phyloP scores from a whole-genome alignment of 2,113 vertebrate genomes.

The Cisticola juncidis region DNA sequence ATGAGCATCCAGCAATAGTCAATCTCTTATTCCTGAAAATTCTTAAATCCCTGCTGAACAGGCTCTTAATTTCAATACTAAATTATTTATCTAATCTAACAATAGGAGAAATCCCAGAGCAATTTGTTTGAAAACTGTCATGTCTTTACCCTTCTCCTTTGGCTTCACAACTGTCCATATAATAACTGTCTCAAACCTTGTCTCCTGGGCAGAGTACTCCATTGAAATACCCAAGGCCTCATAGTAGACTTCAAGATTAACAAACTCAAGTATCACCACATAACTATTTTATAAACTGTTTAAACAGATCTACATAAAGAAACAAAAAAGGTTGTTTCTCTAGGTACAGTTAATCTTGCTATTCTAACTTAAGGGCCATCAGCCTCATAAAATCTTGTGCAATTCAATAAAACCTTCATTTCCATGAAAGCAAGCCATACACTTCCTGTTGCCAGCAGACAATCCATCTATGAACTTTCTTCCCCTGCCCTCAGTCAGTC shows the following conservation, averaged over 20 bases:
- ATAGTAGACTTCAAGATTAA: neutral
- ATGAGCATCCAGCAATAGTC: neutral
- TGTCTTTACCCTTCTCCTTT: neutral
- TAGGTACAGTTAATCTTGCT: neutral
- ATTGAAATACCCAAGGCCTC: neutral
- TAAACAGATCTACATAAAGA: neutral
- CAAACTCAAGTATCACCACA: neutral
- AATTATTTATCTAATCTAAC: slow-evolving; percentile 44
- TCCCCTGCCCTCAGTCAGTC: neutral
- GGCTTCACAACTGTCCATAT: neutral
- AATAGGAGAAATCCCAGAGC: slow-evolving; percentile 9
- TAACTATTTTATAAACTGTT: neutral
- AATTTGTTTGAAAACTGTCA: slow-evolving; percentile 16
- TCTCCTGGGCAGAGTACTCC: neutral
- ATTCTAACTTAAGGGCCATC: neutral
- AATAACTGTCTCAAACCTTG: neutral
- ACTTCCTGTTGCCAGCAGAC: neutral
- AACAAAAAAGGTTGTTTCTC: neutral
- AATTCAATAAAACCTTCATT: neutral
- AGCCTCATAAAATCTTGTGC: neutral
- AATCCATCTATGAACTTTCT: neutral
- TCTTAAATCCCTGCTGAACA: neutral
- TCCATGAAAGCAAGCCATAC: neutral
- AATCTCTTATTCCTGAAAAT: neutral
- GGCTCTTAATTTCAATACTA: slow-evolving; percentile 20